Percentiles rank a stretch among this genome's conserved stretches.
phyloP scores from a whole-genome alignment of 1,140 invertebrate genomes.

The Drosophila pruinosa region DNA sequence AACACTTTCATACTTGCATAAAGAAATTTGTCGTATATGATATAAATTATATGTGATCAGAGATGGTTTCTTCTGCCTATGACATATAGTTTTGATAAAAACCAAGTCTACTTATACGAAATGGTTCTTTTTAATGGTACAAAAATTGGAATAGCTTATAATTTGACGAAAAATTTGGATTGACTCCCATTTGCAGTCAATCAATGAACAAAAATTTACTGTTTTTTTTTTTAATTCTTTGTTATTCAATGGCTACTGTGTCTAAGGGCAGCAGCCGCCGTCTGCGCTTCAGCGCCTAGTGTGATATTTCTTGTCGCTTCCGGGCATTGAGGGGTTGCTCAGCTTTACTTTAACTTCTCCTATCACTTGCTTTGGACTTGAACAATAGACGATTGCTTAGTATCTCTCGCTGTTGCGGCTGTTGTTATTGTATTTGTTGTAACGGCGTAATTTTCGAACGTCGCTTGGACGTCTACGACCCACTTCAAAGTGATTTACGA shows the following conservation, averaged over 20 bases:
- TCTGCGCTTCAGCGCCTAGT: constrained; percentile 41
- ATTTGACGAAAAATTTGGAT: constrained; percentile 53
- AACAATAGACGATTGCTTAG: constrained; percentile 21
- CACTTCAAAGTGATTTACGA: constrained; percentile 83
- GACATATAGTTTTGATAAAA: no score
- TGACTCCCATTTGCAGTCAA: constrained; percentile 45
- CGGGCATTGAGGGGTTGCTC: constrained; percentile 44
- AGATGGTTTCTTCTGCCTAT: no score
- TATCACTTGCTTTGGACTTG: constrained; percentile 16
- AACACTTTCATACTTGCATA: no score
- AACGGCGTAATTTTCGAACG: constrained; percentile 58
- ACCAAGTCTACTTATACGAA: no score
- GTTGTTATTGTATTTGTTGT: constrained; percentile 50
- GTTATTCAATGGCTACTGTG: constrained; percentile 71
- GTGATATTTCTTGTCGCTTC: constrained; percentile 72
- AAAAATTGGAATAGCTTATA: background rate
- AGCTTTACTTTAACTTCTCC: constrained; percentile 19
- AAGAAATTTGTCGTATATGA: no score
- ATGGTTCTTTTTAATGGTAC: constrained; percentile 25
- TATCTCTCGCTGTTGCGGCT: constrained; percentile 33
- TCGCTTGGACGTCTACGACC: constrained; percentile 79
- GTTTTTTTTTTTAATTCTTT: constrained; percentile 29
- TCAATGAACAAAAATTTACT: constrained; percentile 33
- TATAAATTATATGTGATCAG: no score
- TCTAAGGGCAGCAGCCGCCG: constrained; percentile 61